phyloP scores from a whole-genome alignment of 1,140 invertebrate genomes.

The Zaprionus lachaisei region DNA sequence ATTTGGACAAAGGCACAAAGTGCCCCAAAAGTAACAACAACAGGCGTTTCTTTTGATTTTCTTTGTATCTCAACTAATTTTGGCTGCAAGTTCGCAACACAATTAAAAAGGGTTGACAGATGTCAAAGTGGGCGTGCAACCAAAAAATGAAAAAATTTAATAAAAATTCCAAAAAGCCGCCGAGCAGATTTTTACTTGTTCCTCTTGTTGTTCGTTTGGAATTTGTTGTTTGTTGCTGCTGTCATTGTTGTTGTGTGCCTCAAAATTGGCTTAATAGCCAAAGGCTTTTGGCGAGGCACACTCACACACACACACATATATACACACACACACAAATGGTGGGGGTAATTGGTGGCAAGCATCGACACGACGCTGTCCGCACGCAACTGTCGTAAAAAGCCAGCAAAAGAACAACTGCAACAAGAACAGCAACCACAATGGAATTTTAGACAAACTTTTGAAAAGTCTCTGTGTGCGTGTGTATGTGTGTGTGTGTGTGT shows the following conservation, averaged over 20 bases:
- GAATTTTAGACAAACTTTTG: constrained; percentile 65
- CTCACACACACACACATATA: constrained; percentile 17
- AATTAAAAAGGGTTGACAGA: constrained; percentile 70
- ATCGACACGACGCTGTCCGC: constrained; percentile 14
- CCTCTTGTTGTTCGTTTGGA: constrained; percentile 17
- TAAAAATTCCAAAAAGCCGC: constrained; percentile 28
- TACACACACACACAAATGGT: constrained; percentile 11
- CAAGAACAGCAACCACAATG: constrained; percentile 34
- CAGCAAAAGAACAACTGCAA: constrained; percentile 54
- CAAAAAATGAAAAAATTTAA: constrained; percentile 20
- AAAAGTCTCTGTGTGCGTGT: neutral
- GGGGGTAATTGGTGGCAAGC: constrained; percentile 35
- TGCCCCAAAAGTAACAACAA: constrained; percentile 3
- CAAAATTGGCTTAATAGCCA: constrained; percentile 70
- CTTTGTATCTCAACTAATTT: constrained; percentile 24
- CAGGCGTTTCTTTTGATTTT: neutral
- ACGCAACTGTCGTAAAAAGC: constrained; percentile 40
- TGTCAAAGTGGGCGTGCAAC: constrained; percentile 31
- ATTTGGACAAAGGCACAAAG: constrained; percentile 33
- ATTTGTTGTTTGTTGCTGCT: constrained; percentile 17
- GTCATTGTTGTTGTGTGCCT: constrained; percentile 46
- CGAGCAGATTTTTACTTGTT: constrained; percentile 3
- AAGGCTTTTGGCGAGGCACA: constrained; percentile 39
- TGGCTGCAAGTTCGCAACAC: constrained; percentile 18
- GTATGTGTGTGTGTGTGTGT: constrained; percentile 9